Percentiles rank a stretch among this genome's conserved stretches.
Conservation (phyloP, 2,888 invertebrate genomes). For the Drosophila anomalata region DNA sequence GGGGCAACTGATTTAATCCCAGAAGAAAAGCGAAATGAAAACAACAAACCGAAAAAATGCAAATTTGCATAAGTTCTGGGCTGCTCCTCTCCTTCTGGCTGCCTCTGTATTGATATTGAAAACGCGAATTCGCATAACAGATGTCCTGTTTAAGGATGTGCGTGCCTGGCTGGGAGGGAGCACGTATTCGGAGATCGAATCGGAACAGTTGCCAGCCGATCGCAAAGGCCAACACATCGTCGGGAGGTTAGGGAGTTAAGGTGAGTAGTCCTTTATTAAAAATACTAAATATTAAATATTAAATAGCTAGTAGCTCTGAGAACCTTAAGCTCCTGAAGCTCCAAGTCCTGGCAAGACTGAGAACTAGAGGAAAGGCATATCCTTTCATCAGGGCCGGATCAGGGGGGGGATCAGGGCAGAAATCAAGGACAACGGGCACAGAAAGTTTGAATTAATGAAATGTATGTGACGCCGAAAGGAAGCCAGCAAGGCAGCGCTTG, state of each 20-base stretch:
- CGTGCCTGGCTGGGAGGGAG: conserved; percentile 18
- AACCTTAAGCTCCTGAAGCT: not conserved
- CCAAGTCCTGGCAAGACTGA: conserved; percentile 1
- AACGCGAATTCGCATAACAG: conserved; percentile 42
- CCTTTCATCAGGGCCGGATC: not conserved
- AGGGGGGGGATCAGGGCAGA: not conserved
- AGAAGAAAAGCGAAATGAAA: conserved; percentile 51
- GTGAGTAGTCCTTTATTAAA: not conserved
- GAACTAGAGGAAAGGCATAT: not conserved
- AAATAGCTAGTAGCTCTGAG: too few relatives aligned
- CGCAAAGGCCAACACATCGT: conserved; percentile 11
- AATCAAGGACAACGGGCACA: conserved; percentile 28
- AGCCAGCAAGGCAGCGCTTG: conserved; percentile 56
- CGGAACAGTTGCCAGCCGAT: conserved; percentile 21
- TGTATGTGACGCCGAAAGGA: conserved; percentile 33
- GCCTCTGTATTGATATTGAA: conserved; percentile 33
- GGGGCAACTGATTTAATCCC: conserved; percentile 52
- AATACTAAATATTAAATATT: not conserved
- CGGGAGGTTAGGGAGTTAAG: not conserved
- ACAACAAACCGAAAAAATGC: conserved; percentile 51
- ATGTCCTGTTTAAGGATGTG: conserved; percentile 43
- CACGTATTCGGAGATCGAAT: not conserved
- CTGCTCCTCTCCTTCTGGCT: conserved; percentile 7
- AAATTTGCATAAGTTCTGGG: conserved; percentile 70
- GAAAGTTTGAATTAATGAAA: conserved; percentile 39